Conservation (phyloP, 2,888 invertebrate species). For the Lysandra coridon region DNA sequence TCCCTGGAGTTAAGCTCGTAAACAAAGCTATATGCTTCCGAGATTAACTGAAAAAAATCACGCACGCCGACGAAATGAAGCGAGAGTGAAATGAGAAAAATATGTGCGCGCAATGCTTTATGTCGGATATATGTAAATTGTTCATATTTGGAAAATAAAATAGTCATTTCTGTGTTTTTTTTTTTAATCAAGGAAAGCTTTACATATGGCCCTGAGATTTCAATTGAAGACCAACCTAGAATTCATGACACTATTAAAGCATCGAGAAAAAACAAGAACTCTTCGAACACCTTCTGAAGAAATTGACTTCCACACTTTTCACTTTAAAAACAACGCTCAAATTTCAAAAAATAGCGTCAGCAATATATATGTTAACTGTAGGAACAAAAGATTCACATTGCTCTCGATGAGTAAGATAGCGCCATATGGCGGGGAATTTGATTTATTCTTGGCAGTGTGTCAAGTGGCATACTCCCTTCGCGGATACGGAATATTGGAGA, state of each 20-base stretch:
- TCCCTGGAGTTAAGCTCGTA: slow-evolving; percentile 25
- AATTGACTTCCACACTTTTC: neutral
- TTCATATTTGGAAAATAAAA: neutral
- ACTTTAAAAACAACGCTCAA: slow-evolving; percentile 27
- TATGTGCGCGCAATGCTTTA: neutral
- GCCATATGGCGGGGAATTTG: slow-evolving; percentile 51
- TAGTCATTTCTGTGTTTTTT: neutral
- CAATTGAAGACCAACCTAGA: neutral
- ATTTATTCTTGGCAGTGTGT: slow-evolving; percentile 72
- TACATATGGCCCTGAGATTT: neutral
- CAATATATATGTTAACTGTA: slow-evolving; percentile 40
- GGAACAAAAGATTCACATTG: slow-evolving; percentile 38
- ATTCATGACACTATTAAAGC: neutral
- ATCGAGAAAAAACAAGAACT: neutral
- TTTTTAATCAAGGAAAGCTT: neutral
- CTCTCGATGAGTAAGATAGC: slow-evolving; percentile 38
- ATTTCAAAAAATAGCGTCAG: slow-evolving; percentile 1
- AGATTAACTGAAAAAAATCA: slow-evolving; percentile 31
- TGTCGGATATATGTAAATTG: neutral
- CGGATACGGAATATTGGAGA: slow-evolving; percentile 62
- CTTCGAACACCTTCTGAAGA: neutral
- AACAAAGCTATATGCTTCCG: slow-evolving; percentile 26
- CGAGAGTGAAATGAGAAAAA: slow-evolving; percentile 16
- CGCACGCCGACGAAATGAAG: slow-evolving; percentile 25
- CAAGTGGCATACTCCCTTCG: slow-evolving; percentile 65